phyloP scores from a whole-genome alignment of 2,113 vertebrate genomes.

The Elachura formosa region DNA sequence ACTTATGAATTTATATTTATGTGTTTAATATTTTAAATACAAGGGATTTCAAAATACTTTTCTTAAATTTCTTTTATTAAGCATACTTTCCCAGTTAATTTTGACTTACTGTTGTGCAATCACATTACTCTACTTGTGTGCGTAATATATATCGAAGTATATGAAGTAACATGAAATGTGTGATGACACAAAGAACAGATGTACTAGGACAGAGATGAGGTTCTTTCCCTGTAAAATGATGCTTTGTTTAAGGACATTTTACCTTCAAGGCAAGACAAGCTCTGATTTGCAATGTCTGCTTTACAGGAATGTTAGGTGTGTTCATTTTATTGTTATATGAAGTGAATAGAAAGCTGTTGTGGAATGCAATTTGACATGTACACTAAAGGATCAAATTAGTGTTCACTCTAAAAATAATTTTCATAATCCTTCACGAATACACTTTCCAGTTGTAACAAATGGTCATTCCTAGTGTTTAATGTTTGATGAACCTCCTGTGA shows the following conservation, averaged over 20 bases:
- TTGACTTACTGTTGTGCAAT: background rate
- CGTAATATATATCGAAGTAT: background rate
- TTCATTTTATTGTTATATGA: slow-evolving; percentile 26
- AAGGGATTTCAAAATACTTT: background rate
- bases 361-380: slow-evolving; percentile 17
- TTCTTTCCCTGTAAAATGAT: background rate
- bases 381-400: background rate
- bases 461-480: background rate
- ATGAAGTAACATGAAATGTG: background rate
- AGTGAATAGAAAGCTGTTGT: slow-evolving; percentile 22
- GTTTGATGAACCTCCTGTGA: background rate
- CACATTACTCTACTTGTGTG: background rate
- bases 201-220: background rate
- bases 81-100: background rate
- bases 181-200: background rate
- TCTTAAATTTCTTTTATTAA: background rate
- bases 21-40: background rate
- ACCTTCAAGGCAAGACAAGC: slow-evolving; percentile 50
- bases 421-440: background rate
- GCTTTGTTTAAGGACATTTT: slow-evolving; percentile 24
- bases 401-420: background rate
- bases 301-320: slow-evolving; percentile 51
- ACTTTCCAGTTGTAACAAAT: background rate
- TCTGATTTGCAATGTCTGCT: slow-evolving; percentile 43
- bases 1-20: background rate